Evolutionary conservation across 2,113 vertebrate species (phyloP).

Genomic region (Campylomormyrus tamandua): DNA sequence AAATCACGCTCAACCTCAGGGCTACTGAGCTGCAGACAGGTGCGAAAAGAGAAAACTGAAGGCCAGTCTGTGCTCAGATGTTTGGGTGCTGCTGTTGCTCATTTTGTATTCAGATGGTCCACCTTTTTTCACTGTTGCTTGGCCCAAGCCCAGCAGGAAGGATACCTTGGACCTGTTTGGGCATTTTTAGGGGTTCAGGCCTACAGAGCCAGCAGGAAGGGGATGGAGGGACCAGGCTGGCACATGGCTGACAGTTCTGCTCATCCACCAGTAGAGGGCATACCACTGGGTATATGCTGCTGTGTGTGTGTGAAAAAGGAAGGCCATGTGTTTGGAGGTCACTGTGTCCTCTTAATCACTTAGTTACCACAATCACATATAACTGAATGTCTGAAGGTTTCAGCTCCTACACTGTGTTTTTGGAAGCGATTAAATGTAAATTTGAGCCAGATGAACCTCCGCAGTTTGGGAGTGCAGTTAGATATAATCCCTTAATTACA

Average conservation of each 20-base stretch:
- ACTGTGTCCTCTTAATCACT: not conserved
- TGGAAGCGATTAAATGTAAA: not conserved
- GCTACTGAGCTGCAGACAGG: not conserved
- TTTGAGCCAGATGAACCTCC: not conserved
- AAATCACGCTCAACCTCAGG: not conserved
- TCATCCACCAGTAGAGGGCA: not conserved
- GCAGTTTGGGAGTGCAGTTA: not conserved
- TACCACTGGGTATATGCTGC: not conserved
- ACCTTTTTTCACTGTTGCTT: not conserved
- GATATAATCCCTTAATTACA: not conserved
- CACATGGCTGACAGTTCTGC: not conserved
- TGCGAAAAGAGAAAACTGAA: not conserved
- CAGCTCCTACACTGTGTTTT: not conserved
- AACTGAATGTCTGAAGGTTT: not conserved
- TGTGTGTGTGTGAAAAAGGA: not conserved
- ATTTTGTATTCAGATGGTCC: not conserved
- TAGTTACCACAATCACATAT: not conserved
- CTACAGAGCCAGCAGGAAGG: not conserved
- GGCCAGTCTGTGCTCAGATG: conserved; percentile 8
- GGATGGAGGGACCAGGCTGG: not conserved
- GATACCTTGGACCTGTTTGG: not conserved
- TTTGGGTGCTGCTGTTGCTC: conserved; percentile 8
- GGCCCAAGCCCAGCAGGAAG: not conserved
- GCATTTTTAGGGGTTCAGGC: not conserved
- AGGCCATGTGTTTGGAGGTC: no score